phyloP scores from a whole-genome alignment of 2,797 vertebrate genomes.

The Picus viridis region DNA sequence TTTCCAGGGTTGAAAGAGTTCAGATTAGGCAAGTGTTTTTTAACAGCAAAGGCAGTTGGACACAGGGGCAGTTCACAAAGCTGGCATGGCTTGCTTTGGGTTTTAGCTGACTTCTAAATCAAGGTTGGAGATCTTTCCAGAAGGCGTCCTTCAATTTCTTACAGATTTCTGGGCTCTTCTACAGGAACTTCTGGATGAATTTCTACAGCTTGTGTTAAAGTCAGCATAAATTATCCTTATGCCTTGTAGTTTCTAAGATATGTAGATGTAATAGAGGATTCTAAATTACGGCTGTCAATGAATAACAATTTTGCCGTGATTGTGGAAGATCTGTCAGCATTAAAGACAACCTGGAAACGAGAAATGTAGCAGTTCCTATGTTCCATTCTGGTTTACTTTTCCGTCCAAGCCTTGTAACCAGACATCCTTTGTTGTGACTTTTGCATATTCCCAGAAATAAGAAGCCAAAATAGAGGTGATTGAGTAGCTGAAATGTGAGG shows the following conservation, averaged over 20 bases:
- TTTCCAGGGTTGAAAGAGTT: neutral
- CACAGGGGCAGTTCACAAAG: neutral
- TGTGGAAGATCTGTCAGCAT: constrained; percentile 63
- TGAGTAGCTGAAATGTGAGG: constrained; percentile 31
- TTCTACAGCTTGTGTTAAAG: constrained; percentile 66
- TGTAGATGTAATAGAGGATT: constrained; percentile 56
- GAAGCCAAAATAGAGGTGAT: constrained; percentile 47
- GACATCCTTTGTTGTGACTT: constrained; percentile 70
- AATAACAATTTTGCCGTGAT: constrained; percentile 60
- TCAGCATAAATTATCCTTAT: constrained; percentile 72
- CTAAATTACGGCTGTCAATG: constrained; percentile 68
- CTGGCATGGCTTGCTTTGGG: neutral
- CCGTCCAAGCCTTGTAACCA: constrained; percentile 58
- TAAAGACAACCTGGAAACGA: constrained; percentile 71
- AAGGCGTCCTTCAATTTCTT: neutral
- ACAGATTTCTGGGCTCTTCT: constrained; percentile 50
- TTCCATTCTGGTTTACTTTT: constrained; percentile 58
- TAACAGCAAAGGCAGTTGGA: neutral
- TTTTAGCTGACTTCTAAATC: neutral
- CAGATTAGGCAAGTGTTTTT: neutral
- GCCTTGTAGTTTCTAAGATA: constrained; percentile 50
- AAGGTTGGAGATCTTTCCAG: constrained; percentile 25
- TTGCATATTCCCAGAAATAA: constrained; percentile 46
- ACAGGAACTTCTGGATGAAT: constrained; percentile 59
- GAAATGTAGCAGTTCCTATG: constrained; percentile 45